A percentile compares a stretch with the other conserved stretches of the same genome.
phyloP scores from a whole-genome alignment of 2,888 invertebrate species.

The Hydrotaea diabolus region DNA sequence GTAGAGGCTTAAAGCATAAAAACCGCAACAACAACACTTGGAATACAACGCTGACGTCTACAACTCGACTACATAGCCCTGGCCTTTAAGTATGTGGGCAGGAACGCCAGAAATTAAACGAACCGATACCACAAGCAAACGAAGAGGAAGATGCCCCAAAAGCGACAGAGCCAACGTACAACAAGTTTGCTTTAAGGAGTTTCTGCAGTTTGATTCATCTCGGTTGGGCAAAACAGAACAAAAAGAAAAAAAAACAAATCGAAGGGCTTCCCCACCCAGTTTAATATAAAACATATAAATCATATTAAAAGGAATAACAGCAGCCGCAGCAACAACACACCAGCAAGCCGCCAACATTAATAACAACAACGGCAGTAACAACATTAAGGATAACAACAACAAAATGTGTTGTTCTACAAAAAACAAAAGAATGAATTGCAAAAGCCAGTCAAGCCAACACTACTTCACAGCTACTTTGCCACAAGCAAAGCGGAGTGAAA shows the following conservation, averaged over 20 bases:
- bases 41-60: conserved; percentile 27
- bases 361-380: background rate
- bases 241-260: conserved; percentile 49
- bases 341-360: conserved; percentile 33
- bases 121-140: conserved; percentile 42
- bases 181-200: conserved; percentile 24
- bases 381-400: background rate
- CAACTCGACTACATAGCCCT: conserved; percentile 25
- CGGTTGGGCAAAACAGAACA: conserved; percentile 21
- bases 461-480: conserved; percentile 71
- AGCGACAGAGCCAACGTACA: conserved; percentile 32
- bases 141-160: conserved; percentile 47
- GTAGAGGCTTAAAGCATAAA: background rate
- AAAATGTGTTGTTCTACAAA: conserved; percentile 7
- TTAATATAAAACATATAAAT: conserved; percentile 68
- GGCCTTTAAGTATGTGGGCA: conserved; percentile 73
- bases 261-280: conserved; percentile 68
- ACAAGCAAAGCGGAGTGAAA: conserved; percentile 67
- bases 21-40: conserved; percentile 20
- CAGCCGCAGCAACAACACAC: conserved; percentile 6
- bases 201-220: conserved; percentile 58
- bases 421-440: background rate
- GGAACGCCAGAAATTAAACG: conserved; percentile 73
- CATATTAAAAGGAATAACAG: conserved; percentile 53
- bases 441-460: conserved; percentile 64